Percentiles rank a stretch among this genome's conserved stretches.
phyloP scores from a whole-genome alignment of 2,888 invertebrate genomes.

The Agrochola circellaris region DNA sequence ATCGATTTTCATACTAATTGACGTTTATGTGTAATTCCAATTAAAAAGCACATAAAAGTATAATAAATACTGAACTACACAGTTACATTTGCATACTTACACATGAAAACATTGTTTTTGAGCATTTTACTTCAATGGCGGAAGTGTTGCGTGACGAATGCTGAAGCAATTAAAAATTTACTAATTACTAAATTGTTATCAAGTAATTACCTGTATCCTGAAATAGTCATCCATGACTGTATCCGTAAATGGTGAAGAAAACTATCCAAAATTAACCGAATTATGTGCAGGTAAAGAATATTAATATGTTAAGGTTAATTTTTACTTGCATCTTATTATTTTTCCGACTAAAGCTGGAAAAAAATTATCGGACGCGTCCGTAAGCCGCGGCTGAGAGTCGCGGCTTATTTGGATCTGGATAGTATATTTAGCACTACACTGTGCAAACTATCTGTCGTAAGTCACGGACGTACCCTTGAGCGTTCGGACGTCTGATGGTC shows the following conservation, averaged over 20 bases:
- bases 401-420: too few species aligned
- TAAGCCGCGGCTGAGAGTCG: too few species aligned
- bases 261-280: not conserved
- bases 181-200: constrained; percentile 26
- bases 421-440: too few species aligned
- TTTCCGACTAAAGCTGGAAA: too few species aligned
- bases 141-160: constrained; percentile 31
- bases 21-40: not conserved
- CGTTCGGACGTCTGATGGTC: too few species aligned
- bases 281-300: not conserved
- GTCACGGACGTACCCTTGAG: too few species aligned
- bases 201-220: constrained; percentile 25
- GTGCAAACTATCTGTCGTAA: too few species aligned
- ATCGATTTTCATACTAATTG: not conserved
- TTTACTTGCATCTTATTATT: not conserved
- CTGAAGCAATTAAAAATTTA: constrained; percentile 16
- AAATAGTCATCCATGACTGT: not conserved
- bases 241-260: not conserved
- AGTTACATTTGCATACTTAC: constrained; percentile 36
- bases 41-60: constrained; percentile 6
- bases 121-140: constrained; percentile 18
- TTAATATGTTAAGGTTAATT: not conserved
- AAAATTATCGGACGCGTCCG: too few species aligned
- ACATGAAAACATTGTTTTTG: constrained; percentile 36
- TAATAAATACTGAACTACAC: constrained; percentile 9